Conservation (phyloP, 2,113 vertebrate genomes). For the Grallaria varia region DNA sequence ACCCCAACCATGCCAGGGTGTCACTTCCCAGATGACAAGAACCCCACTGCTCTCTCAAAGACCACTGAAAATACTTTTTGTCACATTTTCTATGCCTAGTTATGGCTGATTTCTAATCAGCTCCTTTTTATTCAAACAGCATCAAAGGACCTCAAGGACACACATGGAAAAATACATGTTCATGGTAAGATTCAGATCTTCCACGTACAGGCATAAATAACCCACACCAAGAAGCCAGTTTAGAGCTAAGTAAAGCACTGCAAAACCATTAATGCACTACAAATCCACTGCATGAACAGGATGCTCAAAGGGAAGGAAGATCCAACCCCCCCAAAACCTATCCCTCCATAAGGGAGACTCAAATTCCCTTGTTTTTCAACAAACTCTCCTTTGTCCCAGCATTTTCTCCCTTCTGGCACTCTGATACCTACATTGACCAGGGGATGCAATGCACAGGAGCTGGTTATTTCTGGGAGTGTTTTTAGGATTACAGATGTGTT, state of each 20-base stretch:
- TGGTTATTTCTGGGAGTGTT: accelerated
- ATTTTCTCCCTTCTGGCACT: neutral
- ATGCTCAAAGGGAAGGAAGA: neutral
- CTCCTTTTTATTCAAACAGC: neutral
- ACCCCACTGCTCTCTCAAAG: neutral
- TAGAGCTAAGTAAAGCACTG: neutral
- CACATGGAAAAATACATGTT: neutral
- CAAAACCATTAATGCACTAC: neutral
- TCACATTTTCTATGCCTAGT: neutral
- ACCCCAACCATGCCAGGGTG: neutral
- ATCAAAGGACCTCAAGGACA: neutral
- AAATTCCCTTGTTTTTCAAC: neutral
- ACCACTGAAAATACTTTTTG: neutral
- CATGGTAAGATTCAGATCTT: neutral
- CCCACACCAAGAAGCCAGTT: neutral
- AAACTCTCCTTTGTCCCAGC: neutral
- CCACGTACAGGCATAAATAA: neutral
- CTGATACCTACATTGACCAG: accelerated
- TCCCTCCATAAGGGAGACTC: neutral
- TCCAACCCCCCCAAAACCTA: neutral
- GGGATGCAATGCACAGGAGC: neutral
- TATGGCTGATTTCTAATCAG: neutral
- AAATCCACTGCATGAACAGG: neutral
- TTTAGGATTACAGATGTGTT: neutral
- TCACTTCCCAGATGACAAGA: neutral